Conservation (phyloP, 2,797 vertebrate species). For the Sebastes trivittatus region DNA sequence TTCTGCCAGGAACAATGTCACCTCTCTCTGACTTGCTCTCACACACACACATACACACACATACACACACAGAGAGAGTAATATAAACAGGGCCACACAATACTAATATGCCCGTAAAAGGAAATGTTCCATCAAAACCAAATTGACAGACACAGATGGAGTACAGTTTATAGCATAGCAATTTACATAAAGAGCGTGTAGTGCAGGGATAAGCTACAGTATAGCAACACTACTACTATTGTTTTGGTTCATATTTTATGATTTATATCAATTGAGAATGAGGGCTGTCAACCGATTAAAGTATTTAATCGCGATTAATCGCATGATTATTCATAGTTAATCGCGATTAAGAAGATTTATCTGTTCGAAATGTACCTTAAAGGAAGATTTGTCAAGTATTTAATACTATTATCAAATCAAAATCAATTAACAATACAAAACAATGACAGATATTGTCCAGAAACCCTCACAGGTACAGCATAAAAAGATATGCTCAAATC, state of each 20-base stretch:
- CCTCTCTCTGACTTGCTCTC: slow-evolving; percentile 26
- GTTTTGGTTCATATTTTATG: neutral
- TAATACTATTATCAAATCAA: too few species aligned
- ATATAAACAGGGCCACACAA: slow-evolving; percentile 3
- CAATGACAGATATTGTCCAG: too few species aligned
- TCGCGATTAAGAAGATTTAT: too few species aligned
- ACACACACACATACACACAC: neutral
- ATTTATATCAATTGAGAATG: neutral
- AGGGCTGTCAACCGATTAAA: too few species aligned
- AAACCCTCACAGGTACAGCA: too few species aligned
- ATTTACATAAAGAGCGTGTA: neutral
- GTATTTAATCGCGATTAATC: too few species aligned
- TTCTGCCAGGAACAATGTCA: slow-evolving; percentile 60
- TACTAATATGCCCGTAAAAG: neutral
- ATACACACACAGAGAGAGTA: neutral
- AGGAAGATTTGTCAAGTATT: too few species aligned
- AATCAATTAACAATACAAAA: too few species aligned
- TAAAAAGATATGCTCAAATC: too few species aligned
- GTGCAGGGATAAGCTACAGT: neutral
- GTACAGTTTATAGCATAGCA: neutral
- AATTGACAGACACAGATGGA: neutral
- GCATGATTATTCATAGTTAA: too few species aligned
- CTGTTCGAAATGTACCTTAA: too few species aligned
- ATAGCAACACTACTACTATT: neutral
- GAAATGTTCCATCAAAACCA: slow-evolving; percentile 1